phyloP scores from a whole-genome alignment of 2,113 vertebrate genomes.

The Proterorhinus semilunaris region DNA sequence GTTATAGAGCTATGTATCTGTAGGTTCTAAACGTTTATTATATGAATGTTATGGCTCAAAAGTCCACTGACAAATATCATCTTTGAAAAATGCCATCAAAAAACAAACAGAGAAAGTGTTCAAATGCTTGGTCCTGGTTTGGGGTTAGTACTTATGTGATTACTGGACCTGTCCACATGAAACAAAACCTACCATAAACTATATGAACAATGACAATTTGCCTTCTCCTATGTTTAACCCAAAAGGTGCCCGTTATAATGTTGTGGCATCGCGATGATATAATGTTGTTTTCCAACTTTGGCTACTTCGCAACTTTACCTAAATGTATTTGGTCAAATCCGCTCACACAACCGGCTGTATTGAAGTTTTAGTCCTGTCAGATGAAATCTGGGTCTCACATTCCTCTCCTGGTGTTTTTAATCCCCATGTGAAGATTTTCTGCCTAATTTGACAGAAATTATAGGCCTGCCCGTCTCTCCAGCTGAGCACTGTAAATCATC shows the following conservation, averaged over 20 bases:
- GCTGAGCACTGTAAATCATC: slow-evolving; percentile 18
- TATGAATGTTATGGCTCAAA: too few relatives aligned
- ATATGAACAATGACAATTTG: too few relatives aligned
- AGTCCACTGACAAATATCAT: too few relatives aligned
- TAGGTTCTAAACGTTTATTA: too few relatives aligned
- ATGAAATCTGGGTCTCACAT: not conserved
- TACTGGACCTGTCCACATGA: too few relatives aligned
- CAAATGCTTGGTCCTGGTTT: too few relatives aligned
- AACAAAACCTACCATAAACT: too few relatives aligned
- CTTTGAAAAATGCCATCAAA: too few relatives aligned
- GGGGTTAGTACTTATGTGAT: too few relatives aligned
- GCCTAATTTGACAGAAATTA: slow-evolving; percentile 15
- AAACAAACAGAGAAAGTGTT: too few relatives aligned
- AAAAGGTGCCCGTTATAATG: not conserved
- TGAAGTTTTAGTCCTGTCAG: slow-evolving; percentile 5
- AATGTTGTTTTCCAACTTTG: not conserved
- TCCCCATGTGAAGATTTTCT: slow-evolving; percentile 10
- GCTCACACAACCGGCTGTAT: not conserved
- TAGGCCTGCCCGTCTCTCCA: not conserved
- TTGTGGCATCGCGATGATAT: not conserved
- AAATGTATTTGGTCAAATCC: not conserved
- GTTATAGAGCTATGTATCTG: too few relatives aligned
- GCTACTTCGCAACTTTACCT: not conserved
- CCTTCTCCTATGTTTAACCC: not conserved
- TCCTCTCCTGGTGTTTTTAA: slow-evolving; percentile 6